Evolutionary conservation across 2,888 invertebrate species (phyloP).

Genomic region (Perizoma affinitatum): DNA sequence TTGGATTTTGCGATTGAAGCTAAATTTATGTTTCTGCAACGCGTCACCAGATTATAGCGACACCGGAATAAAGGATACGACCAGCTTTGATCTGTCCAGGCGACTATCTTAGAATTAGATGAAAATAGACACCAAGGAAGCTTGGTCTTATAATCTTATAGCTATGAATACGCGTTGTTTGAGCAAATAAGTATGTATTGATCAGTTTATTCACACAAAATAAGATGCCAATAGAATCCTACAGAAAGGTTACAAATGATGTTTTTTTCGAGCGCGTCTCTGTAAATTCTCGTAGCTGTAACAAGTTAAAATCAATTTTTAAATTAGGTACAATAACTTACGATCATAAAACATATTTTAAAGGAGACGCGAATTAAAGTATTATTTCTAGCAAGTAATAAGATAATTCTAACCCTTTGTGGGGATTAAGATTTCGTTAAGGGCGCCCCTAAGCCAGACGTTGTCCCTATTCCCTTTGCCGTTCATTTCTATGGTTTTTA

Average conservation of each 20-base stretch:
- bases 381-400: constrained; percentile 80
- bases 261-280: too few relatives aligned
- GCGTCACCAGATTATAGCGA: constrained; percentile 69
- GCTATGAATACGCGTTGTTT: constrained; percentile 3
- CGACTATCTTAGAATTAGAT: constrained; percentile 27
- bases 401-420: constrained; percentile 84
- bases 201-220: not conserved
- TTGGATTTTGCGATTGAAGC: constrained; percentile 73
- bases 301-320: constrained; percentile 14
- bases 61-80: constrained; percentile 57
- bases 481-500: constrained; percentile 78
- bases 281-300: not conserved
- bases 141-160: constrained; percentile 13
- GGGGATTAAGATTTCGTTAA: constrained; percentile 84
- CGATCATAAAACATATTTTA: constrained; percentile 55
- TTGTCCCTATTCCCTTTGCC: constrained; percentile 63
- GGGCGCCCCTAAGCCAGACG: constrained; percentile 77
- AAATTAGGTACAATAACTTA: constrained; percentile 1
- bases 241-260: too few relatives aligned
- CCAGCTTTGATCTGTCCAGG: constrained; percentile 62
- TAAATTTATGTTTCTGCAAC: constrained; percentile 77
- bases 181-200: not conserved
- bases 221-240: not conserved
- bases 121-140: constrained; percentile 33
- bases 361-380: constrained; percentile 70